phyloP scores from a whole-genome alignment of 2,797 vertebrate genomes.

The Ceryle rudis region DNA sequence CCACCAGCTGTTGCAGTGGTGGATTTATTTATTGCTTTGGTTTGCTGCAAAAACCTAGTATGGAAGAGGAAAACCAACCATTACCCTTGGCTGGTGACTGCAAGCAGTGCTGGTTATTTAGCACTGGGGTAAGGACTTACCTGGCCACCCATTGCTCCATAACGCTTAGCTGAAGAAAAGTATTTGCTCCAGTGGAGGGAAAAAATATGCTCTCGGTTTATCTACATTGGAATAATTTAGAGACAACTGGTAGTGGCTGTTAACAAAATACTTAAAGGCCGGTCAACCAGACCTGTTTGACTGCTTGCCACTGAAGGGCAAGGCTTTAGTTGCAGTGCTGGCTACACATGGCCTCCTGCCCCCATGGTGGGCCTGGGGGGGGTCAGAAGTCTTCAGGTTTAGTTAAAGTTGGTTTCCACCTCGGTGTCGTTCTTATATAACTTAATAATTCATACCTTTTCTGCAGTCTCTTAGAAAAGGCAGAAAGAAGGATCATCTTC shows the following conservation, averaged over 20 bases:
- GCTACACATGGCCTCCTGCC: neutral
- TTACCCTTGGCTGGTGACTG: neutral
- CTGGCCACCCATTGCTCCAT: neutral
- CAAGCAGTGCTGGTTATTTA: neutral
- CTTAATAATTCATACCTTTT: neutral
- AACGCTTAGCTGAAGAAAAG: too few relatives aligned
- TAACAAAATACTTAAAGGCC: too few relatives aligned
- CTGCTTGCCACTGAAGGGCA: neutral
- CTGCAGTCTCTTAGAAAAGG: neutral
- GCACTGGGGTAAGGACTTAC: neutral
- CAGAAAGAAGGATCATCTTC: neutral
- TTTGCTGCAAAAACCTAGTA: neutral
- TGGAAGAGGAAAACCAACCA: neutral
- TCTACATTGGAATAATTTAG: too few relatives aligned
- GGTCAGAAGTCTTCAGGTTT: too few relatives aligned
- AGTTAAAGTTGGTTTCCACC: neutral
- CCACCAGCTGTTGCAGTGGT: neutral
- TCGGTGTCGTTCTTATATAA: neutral
- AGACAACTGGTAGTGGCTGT: too few relatives aligned
- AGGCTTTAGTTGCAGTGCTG: neutral
- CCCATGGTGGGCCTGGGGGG: fast-evolving
- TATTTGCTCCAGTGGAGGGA: too few relatives aligned
- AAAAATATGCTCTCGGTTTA: too few relatives aligned
- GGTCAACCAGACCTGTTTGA: neutral
- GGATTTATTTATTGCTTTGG: neutral